These are phyloP conservation scores for Pyrgus malvae DNA, from an alignment of 2,888 invertebrate species.

Conservation along the genomic window DNA sequence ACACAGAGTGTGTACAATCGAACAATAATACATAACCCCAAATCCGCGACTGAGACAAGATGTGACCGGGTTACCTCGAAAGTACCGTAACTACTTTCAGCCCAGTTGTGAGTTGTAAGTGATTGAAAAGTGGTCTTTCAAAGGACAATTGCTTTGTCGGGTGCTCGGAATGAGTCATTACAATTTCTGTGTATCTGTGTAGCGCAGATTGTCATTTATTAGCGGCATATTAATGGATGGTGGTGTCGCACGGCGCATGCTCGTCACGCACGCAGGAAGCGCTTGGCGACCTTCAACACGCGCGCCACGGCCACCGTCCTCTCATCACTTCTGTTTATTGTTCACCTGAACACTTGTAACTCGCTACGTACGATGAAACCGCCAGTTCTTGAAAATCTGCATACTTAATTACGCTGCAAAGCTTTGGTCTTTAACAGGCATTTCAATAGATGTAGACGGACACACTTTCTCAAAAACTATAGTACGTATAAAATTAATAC, in stretches of 20 bases:
- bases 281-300: slow-evolving; percentile 66
- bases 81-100: slow-evolving; percentile 44
- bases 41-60: slow-evolving; percentile 48
- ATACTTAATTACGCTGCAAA: too few relatives aligned
- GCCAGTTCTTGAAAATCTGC: too few relatives aligned
- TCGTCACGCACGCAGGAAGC: slow-evolving; percentile 79
- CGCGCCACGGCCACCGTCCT: slow-evolving; percentile 67
- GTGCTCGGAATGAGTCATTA: background rate
- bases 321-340: slow-evolving; percentile 56
- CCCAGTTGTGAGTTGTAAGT: background rate
- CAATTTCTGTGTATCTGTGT: slow-evolving; percentile 17
- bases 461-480: too few relatives aligned
- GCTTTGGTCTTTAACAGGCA: too few relatives aligned
- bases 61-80: slow-evolving; percentile 59
- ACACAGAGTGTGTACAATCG: slow-evolving; percentile 19
- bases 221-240: slow-evolving; percentile 29
- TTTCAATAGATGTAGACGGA: too few relatives aligned
- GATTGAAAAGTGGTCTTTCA: slow-evolving; percentile 14
- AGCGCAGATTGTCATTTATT: slow-evolving; percentile 24
- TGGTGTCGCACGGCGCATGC: slow-evolving; percentile 51
- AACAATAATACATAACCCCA: slow-evolving; percentile 45
- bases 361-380: background rate
- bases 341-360: slow-evolving; percentile 40
- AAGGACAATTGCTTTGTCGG: slow-evolving; percentile 8
- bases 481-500: too few relatives aligned